Evolutionary conservation across 2,113 vertebrate genomes (phyloP), one percentile per base, ranked within the genome.

Genomic region (Bubo scandiacus): DNA sequence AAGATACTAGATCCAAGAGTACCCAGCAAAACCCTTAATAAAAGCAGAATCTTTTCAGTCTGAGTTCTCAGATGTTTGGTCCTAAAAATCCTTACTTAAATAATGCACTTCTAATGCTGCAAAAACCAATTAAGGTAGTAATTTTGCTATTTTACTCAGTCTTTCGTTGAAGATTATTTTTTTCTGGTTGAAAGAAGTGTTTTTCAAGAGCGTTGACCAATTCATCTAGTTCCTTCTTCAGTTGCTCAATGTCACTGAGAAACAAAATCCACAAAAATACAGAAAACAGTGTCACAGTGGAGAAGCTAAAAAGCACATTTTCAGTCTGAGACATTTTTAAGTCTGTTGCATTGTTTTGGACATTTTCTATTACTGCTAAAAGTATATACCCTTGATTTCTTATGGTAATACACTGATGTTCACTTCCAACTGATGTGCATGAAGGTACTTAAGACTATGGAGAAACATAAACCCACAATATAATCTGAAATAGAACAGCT

Each of bases 141-240:
- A 32, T 43, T 78, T 61, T 42, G n/a, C 22, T 83, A 32, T n/a
- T 96, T 98, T 94, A 99, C 81, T 99, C 98, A 36, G 98, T 96
- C 87, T 99, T 99, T 32, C 98, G 97, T 70, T 98, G 98, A 94
- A 99, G 96, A 47, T 99, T 98, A 84, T 99, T 99, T 96, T 99
- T 99, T 81, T 98, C 95, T 73, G 99, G 99, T 97, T 99, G 98
- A 88, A 99, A 99, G 98, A 99, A 99, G 96, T 99, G 92, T 73
- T 99, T 98, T 97, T 99, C 97, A 75, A 99, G 98, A 96, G 99
- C 99, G 4, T 93, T 96, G 66, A 99, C 99, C 93, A 99, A 77
- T 49, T 99, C 98, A 85, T 99, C 98, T 75, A 99, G 96, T 87
- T 99, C 99, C 75, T 98, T 98, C 95, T 99, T 99, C 97, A 99